Percentiles rank a stretch among this genome's conserved stretches.
These are phyloP conservation scores for Conger conger DNA, from an alignment of 2,113 vertebrate genomes.

Conservation along the genomic window DNA sequence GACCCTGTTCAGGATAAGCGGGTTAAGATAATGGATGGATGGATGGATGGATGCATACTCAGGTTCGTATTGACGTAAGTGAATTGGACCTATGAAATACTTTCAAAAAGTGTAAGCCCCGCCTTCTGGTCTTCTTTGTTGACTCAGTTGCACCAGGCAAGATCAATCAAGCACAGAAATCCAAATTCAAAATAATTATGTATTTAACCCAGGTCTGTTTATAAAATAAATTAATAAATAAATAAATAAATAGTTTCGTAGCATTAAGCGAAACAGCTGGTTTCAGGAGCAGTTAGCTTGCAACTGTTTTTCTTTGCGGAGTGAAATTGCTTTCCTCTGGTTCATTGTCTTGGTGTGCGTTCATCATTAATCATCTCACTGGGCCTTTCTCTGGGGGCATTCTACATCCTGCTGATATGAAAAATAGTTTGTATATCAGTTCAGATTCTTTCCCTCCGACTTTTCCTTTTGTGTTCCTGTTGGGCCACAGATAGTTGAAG, in stretches of 20 bases:
- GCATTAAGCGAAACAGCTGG: neutral
- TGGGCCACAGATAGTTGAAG: neutral
- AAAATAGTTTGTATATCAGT: neutral
- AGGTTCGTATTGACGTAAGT: no score
- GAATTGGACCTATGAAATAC: no score
- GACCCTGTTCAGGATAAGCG: no score
- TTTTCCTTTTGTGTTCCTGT: neutral
- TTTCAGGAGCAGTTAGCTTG: neutral
- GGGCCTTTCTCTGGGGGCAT: neutral
- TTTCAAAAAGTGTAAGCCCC: no score
- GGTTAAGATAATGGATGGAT: no score
- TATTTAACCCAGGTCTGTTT: no score
- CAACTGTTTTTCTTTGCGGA: neutral
- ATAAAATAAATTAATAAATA: neutral
- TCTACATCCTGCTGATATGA: neutral
- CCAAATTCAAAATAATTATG: no score
- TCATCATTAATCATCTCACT: neutral
- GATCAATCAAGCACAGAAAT: no score
- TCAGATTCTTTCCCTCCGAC: neutral
- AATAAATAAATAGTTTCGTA: neutral
- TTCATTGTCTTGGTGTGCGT: constrained; percentile 2
- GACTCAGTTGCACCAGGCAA: no score
- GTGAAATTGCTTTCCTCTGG: neutral
- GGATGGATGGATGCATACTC: no score
- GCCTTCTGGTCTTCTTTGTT: no score